Percentiles rank a stretch among this genome's conserved stretches.
Evolutionary conservation across 2,797 vertebrate genomes (phyloP).

Genomic region (Diglossa cyanea): DNA sequence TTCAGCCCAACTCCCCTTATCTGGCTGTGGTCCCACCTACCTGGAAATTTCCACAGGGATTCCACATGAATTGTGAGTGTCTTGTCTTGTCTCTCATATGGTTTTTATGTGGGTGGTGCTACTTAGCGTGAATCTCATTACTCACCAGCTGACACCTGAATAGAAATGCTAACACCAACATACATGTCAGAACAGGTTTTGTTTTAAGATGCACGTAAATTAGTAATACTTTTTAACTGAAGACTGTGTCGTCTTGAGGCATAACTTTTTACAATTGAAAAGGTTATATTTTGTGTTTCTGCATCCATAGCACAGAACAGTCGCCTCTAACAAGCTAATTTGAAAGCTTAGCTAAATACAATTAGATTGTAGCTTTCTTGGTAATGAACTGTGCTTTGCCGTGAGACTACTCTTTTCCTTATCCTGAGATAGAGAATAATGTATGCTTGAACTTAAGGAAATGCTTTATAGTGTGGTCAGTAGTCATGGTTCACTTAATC

Average conservation of each 20-base stretch:
- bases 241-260: not conserved
- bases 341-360: not conserved
- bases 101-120: not conserved
- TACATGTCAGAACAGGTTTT: not conserved
- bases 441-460: not conserved
- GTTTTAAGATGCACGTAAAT: not conserved
- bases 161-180: not conserved
- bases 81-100: not conserved
- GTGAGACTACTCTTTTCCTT: not conserved
- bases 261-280: not conserved
- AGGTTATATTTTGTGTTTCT: not conserved
- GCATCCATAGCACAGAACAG: rapidly evolving
- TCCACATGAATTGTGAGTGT: not conserved
- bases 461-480: not conserved
- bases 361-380: not conserved
- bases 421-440: not conserved
- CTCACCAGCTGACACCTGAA: not conserved
- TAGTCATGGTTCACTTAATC: not conserved
- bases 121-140: not conserved
- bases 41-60: not conserved
- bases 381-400: not conserved
- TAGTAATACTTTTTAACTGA: not conserved
- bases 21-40: not conserved
- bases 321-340: not conserved
- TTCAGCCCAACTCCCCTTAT: not conserved